Conservation (phyloP, 2,888 invertebrate species). For the Steinernema scapterisci region DNA sequence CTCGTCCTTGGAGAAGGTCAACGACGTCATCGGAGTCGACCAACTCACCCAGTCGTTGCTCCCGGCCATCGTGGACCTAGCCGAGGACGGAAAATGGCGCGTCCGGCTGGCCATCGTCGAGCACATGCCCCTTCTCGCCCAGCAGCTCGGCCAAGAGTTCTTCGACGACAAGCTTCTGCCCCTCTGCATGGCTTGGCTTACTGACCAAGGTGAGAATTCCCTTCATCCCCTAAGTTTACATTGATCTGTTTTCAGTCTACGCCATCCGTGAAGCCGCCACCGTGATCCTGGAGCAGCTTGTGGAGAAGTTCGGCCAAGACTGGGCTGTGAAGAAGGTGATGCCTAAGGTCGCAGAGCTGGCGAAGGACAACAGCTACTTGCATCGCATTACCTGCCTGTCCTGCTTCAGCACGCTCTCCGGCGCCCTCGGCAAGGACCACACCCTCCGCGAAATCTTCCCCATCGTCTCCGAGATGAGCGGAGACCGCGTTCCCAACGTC, state of each 20-base stretch:
- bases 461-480: slow-evolving; percentile 81
- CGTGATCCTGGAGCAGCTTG: slow-evolving; percentile 89
- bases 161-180: slow-evolving; percentile 96
- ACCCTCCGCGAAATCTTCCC: slow-evolving; percentile 90
- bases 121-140: slow-evolving; percentile 92
- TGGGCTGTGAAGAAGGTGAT: slow-evolving; percentile 97
- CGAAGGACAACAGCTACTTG: slow-evolving; percentile 92
- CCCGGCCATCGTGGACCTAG: slow-evolving; percentile 96
- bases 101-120: slow-evolving; percentile 92
- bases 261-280: slow-evolving; percentile 99
- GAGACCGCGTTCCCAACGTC: slow-evolving; percentile 95
- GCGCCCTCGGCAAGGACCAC: slow-evolving; percentile 89
- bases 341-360: slow-evolving; percentile 83
- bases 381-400: slow-evolving; percentile 75
- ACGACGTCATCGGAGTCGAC: slow-evolving; percentile 71
- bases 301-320: slow-evolving; percentile 94
- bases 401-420: slow-evolving; percentile 74
- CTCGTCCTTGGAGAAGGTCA: slow-evolving; percentile 91
- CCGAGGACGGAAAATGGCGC: slow-evolving; percentile 98
- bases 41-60: slow-evolving; percentile 90
- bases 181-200: slow-evolving; percentile 97
- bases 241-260: slow-evolving; percentile 74
- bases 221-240: not conserved
- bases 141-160: slow-evolving; percentile 86
- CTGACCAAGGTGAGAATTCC: slow-evolving; percentile 78